Evolutionary conservation across 2,797 vertebrate genomes (phyloP).

Genomic region (Sebastes trivittatus): DNA sequence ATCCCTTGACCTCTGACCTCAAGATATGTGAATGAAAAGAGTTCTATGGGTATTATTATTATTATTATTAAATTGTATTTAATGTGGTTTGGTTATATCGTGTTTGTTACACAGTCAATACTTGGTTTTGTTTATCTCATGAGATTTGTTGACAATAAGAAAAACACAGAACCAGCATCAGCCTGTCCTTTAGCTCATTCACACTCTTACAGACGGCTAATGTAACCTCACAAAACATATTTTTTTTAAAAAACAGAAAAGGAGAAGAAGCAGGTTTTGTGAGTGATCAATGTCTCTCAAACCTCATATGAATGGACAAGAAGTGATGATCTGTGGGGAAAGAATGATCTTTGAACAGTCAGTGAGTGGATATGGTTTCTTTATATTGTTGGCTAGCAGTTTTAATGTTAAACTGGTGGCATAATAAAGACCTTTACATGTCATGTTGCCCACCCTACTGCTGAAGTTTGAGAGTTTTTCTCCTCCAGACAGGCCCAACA

Average conservation of each 20-base stretch:
- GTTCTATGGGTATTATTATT: too few relatives aligned
- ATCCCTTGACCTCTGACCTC: too few relatives aligned
- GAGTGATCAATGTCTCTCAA: not conserved
- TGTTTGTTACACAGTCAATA: not conserved
- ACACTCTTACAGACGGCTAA: not conserved
- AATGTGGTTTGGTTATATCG: too few relatives aligned
- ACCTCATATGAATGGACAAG: not conserved
- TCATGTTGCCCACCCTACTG: not conserved
- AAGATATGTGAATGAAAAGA: too few relatives aligned
- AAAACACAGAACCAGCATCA: not conserved
- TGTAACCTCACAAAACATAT: not conserved
- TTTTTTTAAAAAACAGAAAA: not conserved
- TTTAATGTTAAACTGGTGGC: not conserved
- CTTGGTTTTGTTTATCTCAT: not conserved
- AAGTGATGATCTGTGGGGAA: not conserved
- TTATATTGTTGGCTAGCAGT: not conserved
- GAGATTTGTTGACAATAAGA: not conserved
- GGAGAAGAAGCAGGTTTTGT: not conserved
- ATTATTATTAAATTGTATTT: not conserved
- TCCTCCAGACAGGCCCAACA: slow-evolving; percentile 8
- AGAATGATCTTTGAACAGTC: not conserved
- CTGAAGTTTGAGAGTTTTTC: not conserved
- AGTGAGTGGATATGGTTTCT: not conserved
- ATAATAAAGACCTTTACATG: not conserved
- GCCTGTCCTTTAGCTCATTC: not conserved